Conservation (phyloP, 2,888 invertebrate species). For the Cerastis rubricosa region DNA sequence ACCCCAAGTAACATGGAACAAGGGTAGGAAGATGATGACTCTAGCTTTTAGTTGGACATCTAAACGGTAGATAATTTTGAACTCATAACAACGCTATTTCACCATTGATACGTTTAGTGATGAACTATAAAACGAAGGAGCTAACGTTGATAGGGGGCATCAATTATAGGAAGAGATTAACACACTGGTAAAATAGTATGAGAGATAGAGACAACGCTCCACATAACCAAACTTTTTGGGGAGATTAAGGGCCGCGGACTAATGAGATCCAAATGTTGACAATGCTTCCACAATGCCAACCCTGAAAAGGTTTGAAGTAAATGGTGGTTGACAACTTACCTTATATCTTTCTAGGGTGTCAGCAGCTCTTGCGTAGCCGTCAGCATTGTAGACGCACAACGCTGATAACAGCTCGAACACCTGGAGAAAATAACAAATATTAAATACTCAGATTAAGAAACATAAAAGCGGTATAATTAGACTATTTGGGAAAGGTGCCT, state of each 20-base stretch:
- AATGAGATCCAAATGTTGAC: background rate
- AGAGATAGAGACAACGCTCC: background rate
- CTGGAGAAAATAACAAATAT: conserved; percentile 65
- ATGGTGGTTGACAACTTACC: conserved; percentile 88
- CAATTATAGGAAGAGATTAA: background rate
- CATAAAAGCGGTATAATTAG: background rate
- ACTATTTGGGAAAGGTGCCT: background rate
- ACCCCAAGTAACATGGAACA: too few relatives aligned
- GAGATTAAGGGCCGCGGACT: background rate
- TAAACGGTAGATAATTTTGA: background rate
- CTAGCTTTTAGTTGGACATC: background rate
- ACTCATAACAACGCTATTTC: background rate
- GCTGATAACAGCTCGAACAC: conserved; percentile 98
- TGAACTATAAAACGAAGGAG: background rate
- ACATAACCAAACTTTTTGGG: background rate
- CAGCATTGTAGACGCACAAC: conserved; percentile 97
- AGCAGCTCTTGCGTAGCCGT: conserved; percentile 96
- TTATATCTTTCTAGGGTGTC: conserved; percentile 98
- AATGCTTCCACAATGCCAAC: background rate
- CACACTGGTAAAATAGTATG: background rate
- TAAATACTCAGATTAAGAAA: background rate
- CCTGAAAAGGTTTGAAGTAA: background rate
- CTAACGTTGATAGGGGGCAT: background rate
- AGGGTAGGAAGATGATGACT: too few relatives aligned
- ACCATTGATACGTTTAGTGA: background rate